Conservation (phyloP, 2,797 vertebrate species). For the Enteromius treurensis region DNA sequence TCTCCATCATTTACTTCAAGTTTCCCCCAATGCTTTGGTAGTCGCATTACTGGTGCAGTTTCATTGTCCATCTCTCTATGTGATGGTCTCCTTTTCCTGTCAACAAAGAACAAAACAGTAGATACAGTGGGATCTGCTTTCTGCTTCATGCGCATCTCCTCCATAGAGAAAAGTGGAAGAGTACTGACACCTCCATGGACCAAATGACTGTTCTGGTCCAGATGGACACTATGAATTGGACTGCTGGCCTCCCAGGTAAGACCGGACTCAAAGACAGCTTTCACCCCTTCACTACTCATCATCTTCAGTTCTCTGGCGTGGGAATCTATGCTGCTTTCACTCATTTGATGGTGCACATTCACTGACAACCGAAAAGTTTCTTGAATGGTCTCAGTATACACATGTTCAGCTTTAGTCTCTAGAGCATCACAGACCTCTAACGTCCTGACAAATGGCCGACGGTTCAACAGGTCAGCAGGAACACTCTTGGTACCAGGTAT, state of each 20-base stretch:
- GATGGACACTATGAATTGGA: neutral
- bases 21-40: neutral
- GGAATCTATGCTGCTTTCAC: too few species aligned
- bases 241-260: neutral
- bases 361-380: neutral
- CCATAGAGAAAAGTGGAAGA: neutral
- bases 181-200: neutral
- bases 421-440: neutral
- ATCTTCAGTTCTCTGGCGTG: too few species aligned
- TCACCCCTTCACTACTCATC: constrained; percentile 10
- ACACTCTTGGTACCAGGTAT: neutral
- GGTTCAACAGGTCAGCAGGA: neutral
- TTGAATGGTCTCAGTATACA: neutral
- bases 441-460: neutral
- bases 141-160: neutral
- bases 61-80: neutral
- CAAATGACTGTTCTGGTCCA: too few species aligned
- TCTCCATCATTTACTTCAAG: neutral
- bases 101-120: neutral
- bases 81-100: neutral
- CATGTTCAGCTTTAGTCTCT: neutral
- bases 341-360: neutral
- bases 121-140: neutral
- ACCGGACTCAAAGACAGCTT: constrained; percentile 38
- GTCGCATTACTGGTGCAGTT: neutral